phyloP scores from a whole-genome alignment of 2,113 vertebrate species.

The Melanostigma gelatinosum region DNA sequence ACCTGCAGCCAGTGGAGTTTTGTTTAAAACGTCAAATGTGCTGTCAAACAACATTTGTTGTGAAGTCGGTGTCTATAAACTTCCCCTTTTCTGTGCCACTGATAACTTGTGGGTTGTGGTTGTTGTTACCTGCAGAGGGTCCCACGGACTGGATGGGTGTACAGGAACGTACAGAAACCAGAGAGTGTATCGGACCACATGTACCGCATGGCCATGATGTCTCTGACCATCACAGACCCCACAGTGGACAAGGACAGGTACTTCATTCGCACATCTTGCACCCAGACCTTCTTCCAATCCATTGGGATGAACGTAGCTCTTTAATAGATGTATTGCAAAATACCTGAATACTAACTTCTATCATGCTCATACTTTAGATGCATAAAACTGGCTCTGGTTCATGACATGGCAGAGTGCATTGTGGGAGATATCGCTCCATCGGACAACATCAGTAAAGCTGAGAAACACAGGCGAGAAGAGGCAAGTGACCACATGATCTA shows the following conservation, averaged over 20 bases:
- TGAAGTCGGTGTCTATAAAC: background rate
- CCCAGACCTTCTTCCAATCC: background rate
- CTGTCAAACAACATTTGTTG: background rate
- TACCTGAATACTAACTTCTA: no score
- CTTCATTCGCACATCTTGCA: constrained; percentile 17
- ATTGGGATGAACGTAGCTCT: background rate
- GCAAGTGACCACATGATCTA: constrained; percentile 68
- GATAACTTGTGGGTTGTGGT: background rate
- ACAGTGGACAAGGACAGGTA: constrained; percentile 91
- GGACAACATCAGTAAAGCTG: constrained; percentile 95
- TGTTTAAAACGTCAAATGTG: background rate
- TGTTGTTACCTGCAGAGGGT: constrained; percentile 82
- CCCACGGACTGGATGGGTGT: constrained; percentile 95
- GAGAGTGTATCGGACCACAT: constrained; percentile 98
- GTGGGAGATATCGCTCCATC: constrained; percentile 98
- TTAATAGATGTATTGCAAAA: background rate
- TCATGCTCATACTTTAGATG: constrained; percentile 83
- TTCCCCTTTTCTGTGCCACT: background rate
- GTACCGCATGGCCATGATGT: constrained; percentile 99
- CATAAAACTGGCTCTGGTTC: constrained; percentile 93
- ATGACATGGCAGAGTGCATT: constrained; percentile 98
- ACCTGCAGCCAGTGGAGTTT: background rate
- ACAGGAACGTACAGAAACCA: constrained; percentile 88
- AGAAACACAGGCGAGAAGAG: constrained; percentile 94
- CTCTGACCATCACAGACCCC: constrained; percentile 89